Conservation (phyloP, 2,888 invertebrate species). For the Platycheirus rosarum region DNA sequence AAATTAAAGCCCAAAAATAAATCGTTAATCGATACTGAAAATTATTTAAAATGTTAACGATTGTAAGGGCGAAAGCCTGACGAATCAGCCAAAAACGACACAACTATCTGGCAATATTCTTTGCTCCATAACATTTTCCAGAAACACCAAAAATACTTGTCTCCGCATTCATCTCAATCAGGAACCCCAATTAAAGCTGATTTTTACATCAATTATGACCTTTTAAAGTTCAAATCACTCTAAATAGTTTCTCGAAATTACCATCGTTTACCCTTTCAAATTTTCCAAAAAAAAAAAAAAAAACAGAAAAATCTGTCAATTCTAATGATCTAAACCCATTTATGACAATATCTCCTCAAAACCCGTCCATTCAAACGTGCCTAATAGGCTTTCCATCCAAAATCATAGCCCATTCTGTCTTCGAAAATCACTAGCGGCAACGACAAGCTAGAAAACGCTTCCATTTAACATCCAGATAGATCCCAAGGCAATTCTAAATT, state of each 20-base stretch:
- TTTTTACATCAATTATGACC: constrained; percentile 51
- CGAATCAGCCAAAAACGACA: neutral
- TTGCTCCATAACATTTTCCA: neutral
- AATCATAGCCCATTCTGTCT: constrained; percentile 18
- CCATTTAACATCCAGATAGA: neutral
- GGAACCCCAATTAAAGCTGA: constrained; percentile 42
- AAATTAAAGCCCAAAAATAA: no score
- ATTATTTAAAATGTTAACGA: no score
- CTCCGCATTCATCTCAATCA: constrained; percentile 17
- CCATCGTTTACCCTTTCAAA: constrained; percentile 55
- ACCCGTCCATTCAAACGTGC: constrained; percentile 58
- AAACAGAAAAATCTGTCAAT: constrained; percentile 8
- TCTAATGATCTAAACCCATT: constrained; percentile 50
- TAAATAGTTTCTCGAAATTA: constrained; percentile 35
- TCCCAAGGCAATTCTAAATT: constrained; percentile 44
- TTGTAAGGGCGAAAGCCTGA: neutral
- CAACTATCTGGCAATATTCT: neutral
- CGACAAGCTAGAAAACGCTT: no score
- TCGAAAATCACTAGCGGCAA: constrained; percentile 11
- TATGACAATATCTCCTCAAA: constrained; percentile 61
- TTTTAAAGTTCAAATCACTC: constrained; percentile 48
- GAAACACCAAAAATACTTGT: constrained; percentile 10
- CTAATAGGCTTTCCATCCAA: constrained; percentile 58
- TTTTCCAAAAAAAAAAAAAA: no score
- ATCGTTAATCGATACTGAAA: no score